These are phyloP conservation scores for Erebia ligea DNA, from an alignment of 2,888 invertebrate genomes.

Conservation along the genomic window DNA sequence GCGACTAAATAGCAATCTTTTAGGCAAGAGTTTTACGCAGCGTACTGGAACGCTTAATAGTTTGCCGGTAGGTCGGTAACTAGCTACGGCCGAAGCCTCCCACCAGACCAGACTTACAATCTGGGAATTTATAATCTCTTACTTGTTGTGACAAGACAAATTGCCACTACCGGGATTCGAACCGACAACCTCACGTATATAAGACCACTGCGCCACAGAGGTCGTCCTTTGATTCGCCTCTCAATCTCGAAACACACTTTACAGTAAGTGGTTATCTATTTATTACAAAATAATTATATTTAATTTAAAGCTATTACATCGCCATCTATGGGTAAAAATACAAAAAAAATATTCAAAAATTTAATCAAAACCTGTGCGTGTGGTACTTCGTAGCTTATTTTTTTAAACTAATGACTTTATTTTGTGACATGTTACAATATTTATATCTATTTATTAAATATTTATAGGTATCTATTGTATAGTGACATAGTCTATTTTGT, in stretches of 20 bases:
- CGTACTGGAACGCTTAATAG: too few relatives aligned
- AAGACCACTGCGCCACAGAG: too few relatives aligned
- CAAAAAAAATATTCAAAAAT: slow-evolving; percentile 10
- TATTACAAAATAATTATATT: slow-evolving; percentile 14
- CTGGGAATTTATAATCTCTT: too few relatives aligned
- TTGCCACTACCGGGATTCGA: too few relatives aligned
- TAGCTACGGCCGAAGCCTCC: too few relatives aligned
- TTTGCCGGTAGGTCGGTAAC: too few relatives aligned
- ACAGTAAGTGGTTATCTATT: neutral
- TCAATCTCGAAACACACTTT: neutral
- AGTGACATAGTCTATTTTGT: neutral
- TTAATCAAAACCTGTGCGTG: slow-evolving; percentile 1
- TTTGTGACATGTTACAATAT: slow-evolving; percentile 10
- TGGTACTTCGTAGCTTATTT: slow-evolving; percentile 19
- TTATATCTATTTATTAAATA: neutral
- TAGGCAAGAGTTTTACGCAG: too few relatives aligned
- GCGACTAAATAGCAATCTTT: too few relatives aligned
- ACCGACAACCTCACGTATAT: too few relatives aligned
- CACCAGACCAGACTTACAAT: too few relatives aligned
- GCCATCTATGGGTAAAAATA: slow-evolving; percentile 12
- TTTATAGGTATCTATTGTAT: slow-evolving; percentile 4
- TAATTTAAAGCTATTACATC: slow-evolving; percentile 6
- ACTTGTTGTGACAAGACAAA: too few relatives aligned
- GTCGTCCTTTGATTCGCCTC: too few relatives aligned
- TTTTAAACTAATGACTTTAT: neutral